Base-by-base conservation (phyloP, 2,888 invertebrate species). In the Itoplectis maculator region DNA sequence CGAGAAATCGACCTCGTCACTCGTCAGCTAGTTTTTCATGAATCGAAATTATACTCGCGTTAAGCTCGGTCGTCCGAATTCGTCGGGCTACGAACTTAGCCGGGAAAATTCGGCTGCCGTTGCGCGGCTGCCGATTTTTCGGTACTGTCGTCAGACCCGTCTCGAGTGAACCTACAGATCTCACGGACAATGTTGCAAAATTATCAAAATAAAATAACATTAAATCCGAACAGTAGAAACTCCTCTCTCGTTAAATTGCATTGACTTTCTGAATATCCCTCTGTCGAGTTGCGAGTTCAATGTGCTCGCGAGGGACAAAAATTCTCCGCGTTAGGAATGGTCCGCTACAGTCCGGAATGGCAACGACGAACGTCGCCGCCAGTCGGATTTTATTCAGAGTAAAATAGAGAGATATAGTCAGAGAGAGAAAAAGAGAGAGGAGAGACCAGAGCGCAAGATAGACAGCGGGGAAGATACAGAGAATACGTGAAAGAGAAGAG, bases 281-380 rank as follows among this genome's bases (percentile, higher is more conserved):
- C 79, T 79, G 81, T 76, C 61, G 18, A 29, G 29, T 76, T 47
- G 18, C 20, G 23, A 45, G 18, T 45, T 9, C 20, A 18, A 51
- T 63, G 54, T 54, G 54, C 11, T 45, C 20, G 59, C 69, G n/a
- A 20, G 65, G 20, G 29, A n/a, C 23, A 42, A 76, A 42, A 76
- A 49, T 51, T 40, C 35, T 59, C 65, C 84, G 83, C 80, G 85
- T 88, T 89, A 90, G 90, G 85, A 91, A 91, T 91, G 91, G 91
- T 91, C 92, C 91, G 88, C 88, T 87, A 88, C 91, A 91, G 91
- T 91, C 90, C 90, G 88, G 65, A 61, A 66, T 75, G 54, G 29
- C 56, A 11, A 20, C 42, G 23, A 45, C 15, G 8, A 70, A 70
- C 72, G 35, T 18, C 68, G 73, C 73, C 51, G 76, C 42, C 76